A percentile compares a stretch with the other conserved stretches of the same genome.
Conservation (phyloP, 2,113 vertebrate species). For the Morphnarchus princeps region DNA sequence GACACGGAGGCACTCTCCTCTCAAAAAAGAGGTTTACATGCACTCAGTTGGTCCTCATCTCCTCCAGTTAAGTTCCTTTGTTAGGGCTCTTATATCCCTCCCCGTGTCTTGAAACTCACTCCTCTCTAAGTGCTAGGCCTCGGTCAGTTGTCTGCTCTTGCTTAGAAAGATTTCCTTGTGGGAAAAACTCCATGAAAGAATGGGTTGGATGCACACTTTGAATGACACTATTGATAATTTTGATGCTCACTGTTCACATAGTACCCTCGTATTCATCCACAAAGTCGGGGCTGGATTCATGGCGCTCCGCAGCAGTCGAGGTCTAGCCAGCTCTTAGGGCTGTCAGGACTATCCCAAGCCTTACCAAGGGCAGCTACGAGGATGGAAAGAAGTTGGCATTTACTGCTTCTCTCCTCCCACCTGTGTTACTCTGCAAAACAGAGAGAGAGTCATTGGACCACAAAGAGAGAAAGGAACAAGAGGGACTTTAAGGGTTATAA, state of each 20-base stretch:
- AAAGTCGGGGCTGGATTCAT: not conserved
- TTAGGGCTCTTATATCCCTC: not conserved
- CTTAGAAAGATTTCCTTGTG: not conserved
- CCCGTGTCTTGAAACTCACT: not conserved
- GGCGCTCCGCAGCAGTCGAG: fast-evolving
- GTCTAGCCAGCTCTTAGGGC: not conserved
- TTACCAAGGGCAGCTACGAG: fast-evolving
- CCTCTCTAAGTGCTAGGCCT: not conserved
- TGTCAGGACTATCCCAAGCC: not conserved
- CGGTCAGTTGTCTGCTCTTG: not conserved
- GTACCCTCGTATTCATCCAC: not conserved
- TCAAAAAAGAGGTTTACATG: not conserved
- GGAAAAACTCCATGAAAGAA: not conserved
- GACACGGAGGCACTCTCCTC: not conserved
- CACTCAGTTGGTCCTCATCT: not conserved
- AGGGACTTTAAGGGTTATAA: not conserved
- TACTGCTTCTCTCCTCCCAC: not conserved
- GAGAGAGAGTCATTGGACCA: not conserved
- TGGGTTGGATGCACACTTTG: not conserved
- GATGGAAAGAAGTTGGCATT: fast-evolving
- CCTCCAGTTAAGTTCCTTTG: not conserved
- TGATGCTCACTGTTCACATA: not conserved
- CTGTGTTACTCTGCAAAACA: not conserved
- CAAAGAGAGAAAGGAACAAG: not conserved
- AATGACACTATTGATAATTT: not conserved